Evolutionary conservation across 2,797 vertebrate species (phyloP), one percentile per base, ranked within the genome.

Genomic region (Rhynchotus rufescens): DNA sequence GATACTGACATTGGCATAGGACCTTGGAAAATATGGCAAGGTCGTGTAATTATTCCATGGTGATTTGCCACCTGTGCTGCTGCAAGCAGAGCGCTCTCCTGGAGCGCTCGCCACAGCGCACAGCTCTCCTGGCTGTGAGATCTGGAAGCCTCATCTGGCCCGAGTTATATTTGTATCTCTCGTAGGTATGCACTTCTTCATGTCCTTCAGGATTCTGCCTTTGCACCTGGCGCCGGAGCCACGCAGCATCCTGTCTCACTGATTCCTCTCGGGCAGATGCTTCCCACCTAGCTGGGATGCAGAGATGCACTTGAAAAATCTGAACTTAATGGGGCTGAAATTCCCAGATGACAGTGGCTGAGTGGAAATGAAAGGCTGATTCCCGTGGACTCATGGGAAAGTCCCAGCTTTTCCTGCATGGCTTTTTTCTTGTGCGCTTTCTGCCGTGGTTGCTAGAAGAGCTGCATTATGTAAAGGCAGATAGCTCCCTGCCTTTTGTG

Each of bases 251-350:
- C 3, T n/a, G 66, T 23, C 42, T 52, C 51, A 17, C 52, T 19
- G 28, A 25, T 25, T 26, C 21, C 44, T 26, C 45, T 66, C 67
- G 47, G 87, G 84, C 73, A 87, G 67, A n/a, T 0, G 0, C 66
- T 77, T 59, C 15, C 67, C 36, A 47, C 9, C 9, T 42, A 61
- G 49, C 76, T 60, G 77, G 51, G 69, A 23, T 9, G 16, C 0
- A 1, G 79, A 66, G 32, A 8, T 69, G 56, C 12, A 3, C 62
- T 89, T 78, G 47, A 76, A 73, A 34, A 32, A 7, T 75, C 66
- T 51, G 30, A 47, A 69, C 19, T 73, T 76, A 64, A 76, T 71
- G 80, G 51, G 62, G 74, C 89, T 87, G 89, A 95, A 90, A 80
- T 45, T 89, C 54, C 49, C 22, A 47, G 16, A 17, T 0, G 15